phyloP scores from a whole-genome alignment of 2,113 vertebrate species.

The Myotis davidii region DNA sequence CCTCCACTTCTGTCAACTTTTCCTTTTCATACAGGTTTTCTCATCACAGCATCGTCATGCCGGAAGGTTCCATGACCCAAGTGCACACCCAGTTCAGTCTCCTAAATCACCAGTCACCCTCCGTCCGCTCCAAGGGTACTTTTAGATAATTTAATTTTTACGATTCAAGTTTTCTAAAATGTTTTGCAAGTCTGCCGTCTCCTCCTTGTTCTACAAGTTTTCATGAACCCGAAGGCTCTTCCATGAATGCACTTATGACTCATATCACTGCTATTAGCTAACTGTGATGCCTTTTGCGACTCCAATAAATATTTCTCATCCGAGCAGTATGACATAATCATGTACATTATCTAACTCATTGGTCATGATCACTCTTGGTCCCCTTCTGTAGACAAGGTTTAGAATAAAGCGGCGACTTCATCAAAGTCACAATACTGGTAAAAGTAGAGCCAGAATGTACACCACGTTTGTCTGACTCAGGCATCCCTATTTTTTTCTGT shows the following conservation, averaged over 20 bases:
- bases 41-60: rapidly evolving
- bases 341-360: not conserved
- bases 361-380: not conserved
- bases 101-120: not conserved
- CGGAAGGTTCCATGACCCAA: not conserved
- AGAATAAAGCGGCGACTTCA: not conserved
- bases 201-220: not conserved
- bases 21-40: not conserved
- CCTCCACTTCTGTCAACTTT: not conserved
- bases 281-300: not conserved
- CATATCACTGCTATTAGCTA: not conserved
- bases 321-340: not conserved
- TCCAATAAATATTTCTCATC: not conserved
- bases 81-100: too few relatives aligned
- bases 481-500: not conserved
- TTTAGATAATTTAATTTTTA: not conserved
- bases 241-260: not conserved
- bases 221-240: not conserved
- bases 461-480: not conserved
- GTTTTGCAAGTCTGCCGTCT: not conserved
- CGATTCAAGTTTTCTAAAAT: not conserved
- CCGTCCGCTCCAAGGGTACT: not conserved
- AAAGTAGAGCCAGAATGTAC: not conserved
- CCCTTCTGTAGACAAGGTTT: not conserved
- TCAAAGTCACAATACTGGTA: not conserved